Base-by-base conservation (phyloP, 2,888 invertebrate species). In the Lampropteryx suffumata region DNA sequence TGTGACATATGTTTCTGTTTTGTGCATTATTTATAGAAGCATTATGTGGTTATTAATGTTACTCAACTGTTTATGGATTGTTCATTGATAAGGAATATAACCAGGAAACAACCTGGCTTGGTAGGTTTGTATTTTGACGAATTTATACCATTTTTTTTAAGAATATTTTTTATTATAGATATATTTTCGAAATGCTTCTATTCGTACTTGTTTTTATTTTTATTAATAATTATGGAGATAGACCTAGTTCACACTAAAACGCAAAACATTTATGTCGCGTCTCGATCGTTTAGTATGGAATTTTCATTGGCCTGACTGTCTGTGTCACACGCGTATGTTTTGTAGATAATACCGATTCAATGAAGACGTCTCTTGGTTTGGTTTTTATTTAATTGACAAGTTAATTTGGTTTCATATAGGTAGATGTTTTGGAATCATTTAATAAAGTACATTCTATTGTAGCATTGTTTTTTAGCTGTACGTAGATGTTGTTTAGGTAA, bases 341-440 rank as follows among this genome's bases (percentile, higher is more conserved):
- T 57, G 59, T 56, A 62, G 68, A 65, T 67, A 64, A 64, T 55
- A 47, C 54, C 50, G 52, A 36, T 39, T 59, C 41, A 61, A 60
- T 66, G 17, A 4, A 17, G 32, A 26, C 14, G 34, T 3, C 21
- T 2, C 3, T 21, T 2, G 21, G 21, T 21, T 21, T 21, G 21
- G 5, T 21, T 21, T 5, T 21, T 21, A n/a, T n/a, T n/a, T n/a
- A n/a, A 21, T 21, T 21, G 21, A 21, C 21, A 21, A 21, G 5
- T 21, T 21, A 21, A 21, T 5, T 21, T 3, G 21, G 3, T 21
- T 21, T 3, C 3, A 2, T 21, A 2, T 21, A 21, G 5, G 21
- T 21, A 21, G 21, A n/a, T n/a, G 21, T 21, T 3, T 5, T 5
- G 5, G 5, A 2, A 21, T 21, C 21, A 21, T 21, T 21, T n/a